Percentiles rank a stretch among this genome's conserved stretches.
Conservation (phyloP, 1,140 invertebrate species). For the Trichonephila clavipes region DNA sequence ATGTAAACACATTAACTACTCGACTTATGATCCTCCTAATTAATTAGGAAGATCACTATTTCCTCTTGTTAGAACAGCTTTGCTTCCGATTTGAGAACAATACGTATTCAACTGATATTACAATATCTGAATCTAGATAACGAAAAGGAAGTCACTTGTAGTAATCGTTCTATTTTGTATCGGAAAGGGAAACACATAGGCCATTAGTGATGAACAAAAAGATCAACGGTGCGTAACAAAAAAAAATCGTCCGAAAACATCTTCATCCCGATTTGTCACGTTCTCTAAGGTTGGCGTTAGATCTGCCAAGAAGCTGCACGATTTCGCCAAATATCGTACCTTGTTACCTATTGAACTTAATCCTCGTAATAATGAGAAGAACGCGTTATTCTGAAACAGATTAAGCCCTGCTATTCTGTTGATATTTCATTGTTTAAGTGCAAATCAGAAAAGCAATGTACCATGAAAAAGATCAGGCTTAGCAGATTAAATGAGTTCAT, state of each 20-base stretch:
- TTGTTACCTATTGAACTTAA: neutral
- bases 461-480: neutral
- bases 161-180: neutral
- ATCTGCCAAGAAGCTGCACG: neutral
- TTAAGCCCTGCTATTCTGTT: neutral
- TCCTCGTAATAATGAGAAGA: neutral
- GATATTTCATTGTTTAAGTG: neutral
- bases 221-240: neutral
- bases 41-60: neutral
- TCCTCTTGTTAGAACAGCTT: neutral
- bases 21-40: neutral
- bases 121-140: neutral
- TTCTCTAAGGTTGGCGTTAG: neutral
- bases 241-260: neutral
- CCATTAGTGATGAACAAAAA: neutral
- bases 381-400: neutral
- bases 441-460: neutral
- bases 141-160: neutral
- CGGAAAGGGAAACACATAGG: neutral
- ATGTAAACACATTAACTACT: neutral
- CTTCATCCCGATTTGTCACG: neutral
- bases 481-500: neutral
- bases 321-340: neutral
- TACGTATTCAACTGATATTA: neutral
- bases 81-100: neutral